Percentiles rank a stretch among this genome's conserved stretches.
Conservation (phyloP, 1,140 invertebrate species). For the Ladona fulva region DNA sequence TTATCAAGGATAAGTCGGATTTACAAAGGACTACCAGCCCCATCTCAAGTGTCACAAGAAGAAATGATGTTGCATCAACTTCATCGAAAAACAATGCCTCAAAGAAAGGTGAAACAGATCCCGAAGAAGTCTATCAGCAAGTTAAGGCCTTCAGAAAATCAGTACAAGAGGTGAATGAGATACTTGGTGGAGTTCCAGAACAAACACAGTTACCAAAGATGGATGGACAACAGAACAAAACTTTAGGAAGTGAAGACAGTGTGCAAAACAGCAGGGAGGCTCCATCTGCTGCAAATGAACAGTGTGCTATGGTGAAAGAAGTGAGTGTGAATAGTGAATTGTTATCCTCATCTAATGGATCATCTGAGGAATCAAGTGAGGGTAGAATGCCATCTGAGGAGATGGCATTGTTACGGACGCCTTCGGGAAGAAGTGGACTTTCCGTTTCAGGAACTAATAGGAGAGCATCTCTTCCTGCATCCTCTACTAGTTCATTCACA, state of each 20-base stretch:
- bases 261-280: not conserved
- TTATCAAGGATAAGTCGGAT: too few relatives aligned
- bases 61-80: too few relatives aligned
- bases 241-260: not conserved
- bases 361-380: not conserved
- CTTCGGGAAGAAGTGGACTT: not conserved
- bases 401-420: not conserved
- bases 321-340: not conserved
- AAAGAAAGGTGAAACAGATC: not conserved
- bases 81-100: too few relatives aligned
- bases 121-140: constrained; percentile 55
- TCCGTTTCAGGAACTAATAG: not conserved
- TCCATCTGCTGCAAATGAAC: not conserved
- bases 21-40: too few relatives aligned
- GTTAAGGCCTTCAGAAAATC: constrained; percentile 62
- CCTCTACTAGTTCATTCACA: not conserved
- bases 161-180: constrained; percentile 62
- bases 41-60: too few relatives aligned
- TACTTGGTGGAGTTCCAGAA: constrained; percentile 37
- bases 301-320: not conserved
- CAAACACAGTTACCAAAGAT: not conserved
- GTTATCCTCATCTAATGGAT: not conserved
- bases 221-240: not conserved
- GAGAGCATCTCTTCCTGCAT: not conserved
- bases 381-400: not conserved